Percentiles rank a stretch among this genome's conserved stretches.
Evolutionary conservation across 2,797 vertebrate genomes (phyloP).

Genomic region (Epinephelus coioides): DNA sequence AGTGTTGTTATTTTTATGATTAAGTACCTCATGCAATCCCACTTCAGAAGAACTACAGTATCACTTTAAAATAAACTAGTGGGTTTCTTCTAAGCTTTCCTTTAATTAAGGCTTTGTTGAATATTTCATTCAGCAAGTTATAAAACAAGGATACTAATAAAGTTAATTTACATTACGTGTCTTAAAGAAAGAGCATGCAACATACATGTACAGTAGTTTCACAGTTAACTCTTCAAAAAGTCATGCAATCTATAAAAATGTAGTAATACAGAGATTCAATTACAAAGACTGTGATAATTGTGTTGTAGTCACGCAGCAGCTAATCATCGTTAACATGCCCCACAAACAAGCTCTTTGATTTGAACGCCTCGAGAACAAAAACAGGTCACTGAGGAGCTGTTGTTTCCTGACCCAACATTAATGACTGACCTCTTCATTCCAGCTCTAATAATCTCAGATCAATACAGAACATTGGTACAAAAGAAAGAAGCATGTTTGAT

Average conservation of each 20-base stretch:
- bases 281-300: neutral
- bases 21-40: too few species aligned
- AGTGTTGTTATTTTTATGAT: too few species aligned
- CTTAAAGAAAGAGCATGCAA: constrained; percentile 9
- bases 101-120: neutral
- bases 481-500: neutral
- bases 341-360: neutral
- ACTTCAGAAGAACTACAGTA: too few species aligned
- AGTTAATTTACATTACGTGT: constrained; percentile 1
- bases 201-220: neutral
- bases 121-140: constrained; percentile 7
- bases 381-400: neutral
- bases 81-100: neutral
- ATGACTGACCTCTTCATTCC: constrained; percentile 2
- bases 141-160: neutral
- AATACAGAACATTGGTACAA: constrained; percentile 1
- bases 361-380: constrained; percentile 7
- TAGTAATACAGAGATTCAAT: neutral
- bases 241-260: neutral
- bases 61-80: neutral
- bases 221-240: constrained; percentile 17
- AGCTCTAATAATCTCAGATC: neutral
- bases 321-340: constrained; percentile 8
- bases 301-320: neutral
- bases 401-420: constrained; percentile 7